Percentiles rank a stretch among this genome's conserved stretches.
These are phyloP conservation scores for Kryptolebias marmoratus DNA, from an alignment of 2,113 vertebrate species.

Conservation along the genomic window DNA sequence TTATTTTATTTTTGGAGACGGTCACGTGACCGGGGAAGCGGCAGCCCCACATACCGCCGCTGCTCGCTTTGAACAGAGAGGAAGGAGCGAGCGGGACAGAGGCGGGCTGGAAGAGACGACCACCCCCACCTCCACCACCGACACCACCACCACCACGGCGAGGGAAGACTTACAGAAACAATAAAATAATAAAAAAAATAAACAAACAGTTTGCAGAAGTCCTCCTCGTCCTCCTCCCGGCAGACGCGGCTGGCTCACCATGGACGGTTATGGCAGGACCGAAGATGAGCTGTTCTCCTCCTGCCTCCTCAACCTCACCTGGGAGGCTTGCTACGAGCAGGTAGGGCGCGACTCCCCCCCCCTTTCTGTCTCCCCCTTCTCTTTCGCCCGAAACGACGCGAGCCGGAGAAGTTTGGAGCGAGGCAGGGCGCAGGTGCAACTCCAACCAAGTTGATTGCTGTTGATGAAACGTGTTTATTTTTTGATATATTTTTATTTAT, in stretches of 20 bases:
- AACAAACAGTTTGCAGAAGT: background rate
- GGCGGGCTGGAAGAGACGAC: conserved; percentile 31
- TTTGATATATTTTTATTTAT: too few relatives aligned
- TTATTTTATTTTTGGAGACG: conserved; percentile 44
- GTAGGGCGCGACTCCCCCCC: conserved; percentile 75
- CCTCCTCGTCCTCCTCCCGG: conserved; percentile 54
- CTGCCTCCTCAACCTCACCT: conserved; percentile 91
- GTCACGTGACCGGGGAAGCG: conserved; percentile 75
- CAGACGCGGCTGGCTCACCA: conserved; percentile 66
- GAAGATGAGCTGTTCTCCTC: conserved; percentile 90
- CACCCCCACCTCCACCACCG: too few relatives aligned
- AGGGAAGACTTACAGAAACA: conserved; percentile 28
- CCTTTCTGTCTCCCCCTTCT: background rate
- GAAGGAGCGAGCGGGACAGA: conserved; percentile 55
- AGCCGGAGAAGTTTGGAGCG: background rate
- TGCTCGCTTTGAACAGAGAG: conserved; percentile 49
- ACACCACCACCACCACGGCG: conserved; percentile 19
- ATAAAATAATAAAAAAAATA: background rate
- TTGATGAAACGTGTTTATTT: background rate
- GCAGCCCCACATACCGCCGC: conserved; percentile 55
- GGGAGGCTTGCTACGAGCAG: conserved; percentile 93
- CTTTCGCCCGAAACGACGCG: background rate
- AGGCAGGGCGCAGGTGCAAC: conserved; percentile 21
- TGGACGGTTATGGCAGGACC: conserved; percentile 90
- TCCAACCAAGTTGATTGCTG: conserved; percentile 26